A percentile compares a stretch with the other conserved stretches of the same genome.
Evolutionary conservation across 2,113 vertebrate genomes (phyloP).

Genomic region (Lepisosteus oculatus): DNA sequence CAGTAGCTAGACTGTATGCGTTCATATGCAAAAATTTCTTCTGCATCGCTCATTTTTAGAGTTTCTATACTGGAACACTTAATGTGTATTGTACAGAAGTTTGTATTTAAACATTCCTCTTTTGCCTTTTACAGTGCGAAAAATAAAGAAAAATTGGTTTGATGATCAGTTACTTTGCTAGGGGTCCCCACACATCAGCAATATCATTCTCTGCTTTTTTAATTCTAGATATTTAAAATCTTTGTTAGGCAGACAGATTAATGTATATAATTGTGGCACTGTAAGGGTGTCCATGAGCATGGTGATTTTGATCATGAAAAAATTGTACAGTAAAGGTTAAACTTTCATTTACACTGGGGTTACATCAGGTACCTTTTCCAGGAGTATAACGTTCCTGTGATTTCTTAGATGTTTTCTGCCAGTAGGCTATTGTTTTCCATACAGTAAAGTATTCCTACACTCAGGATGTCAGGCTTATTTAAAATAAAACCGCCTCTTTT

Average conservation of each 20-base stretch:
- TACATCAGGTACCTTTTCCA: constrained; percentile 55
- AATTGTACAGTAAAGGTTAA: constrained; percentile 62
- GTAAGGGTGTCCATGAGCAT: constrained; percentile 64
- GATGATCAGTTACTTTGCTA: constrained; percentile 64
- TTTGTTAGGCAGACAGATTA: constrained; percentile 63
- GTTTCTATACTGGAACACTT: constrained; percentile 83
- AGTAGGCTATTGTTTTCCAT: constrained; percentile 46
- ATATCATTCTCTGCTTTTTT: constrained; percentile 84
- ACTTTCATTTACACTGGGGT: constrained; percentile 49
- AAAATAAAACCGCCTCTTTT: constrained; percentile 44
- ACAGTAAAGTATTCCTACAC: constrained; percentile 56
- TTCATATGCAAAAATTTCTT: constrained; percentile 94
- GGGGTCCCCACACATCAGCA: constrained; percentile 74
- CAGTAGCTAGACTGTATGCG: constrained; percentile 85
- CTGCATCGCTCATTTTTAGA: constrained; percentile 83
- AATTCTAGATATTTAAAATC: constrained; percentile 72
- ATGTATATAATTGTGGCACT: constrained; percentile 66
- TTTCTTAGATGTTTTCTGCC: constrained; percentile 71
- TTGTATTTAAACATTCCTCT: constrained; percentile 91
- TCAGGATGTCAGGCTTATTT: constrained; percentile 66
- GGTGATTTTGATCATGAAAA: constrained; percentile 64
- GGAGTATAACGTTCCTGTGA: constrained; percentile 40
- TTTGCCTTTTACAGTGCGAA: constrained; percentile 83
- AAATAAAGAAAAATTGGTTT: constrained; percentile 61
- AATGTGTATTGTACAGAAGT: constrained; percentile 77